These are phyloP conservation scores for Otus sunia DNA, from an alignment of 2,113 vertebrate species.

Conservation along the genomic window DNA sequence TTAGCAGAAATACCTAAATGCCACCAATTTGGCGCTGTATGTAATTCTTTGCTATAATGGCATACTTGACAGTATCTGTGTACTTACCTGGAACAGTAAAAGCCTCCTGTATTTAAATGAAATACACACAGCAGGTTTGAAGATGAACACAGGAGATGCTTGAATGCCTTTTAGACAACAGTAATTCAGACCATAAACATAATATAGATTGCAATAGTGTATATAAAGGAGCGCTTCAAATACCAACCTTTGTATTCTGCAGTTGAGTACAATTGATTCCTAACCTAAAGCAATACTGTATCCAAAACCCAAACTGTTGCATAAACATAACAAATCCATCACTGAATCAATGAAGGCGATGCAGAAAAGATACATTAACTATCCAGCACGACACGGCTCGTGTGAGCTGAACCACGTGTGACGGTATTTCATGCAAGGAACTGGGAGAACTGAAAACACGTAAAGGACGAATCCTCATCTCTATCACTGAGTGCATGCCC, in stretches of 20 bases:
- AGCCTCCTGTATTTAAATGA: slow-evolving; percentile 17
- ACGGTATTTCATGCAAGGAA: neutral
- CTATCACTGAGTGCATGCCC: rapidly evolving
- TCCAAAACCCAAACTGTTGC: neutral
- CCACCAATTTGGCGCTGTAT: neutral
- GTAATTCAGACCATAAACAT: slow-evolving; percentile 28
- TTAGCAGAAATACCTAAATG: neutral
- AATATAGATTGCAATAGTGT: neutral
- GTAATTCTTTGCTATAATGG: neutral
- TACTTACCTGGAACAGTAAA: slow-evolving; percentile 10
- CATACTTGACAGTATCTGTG: neutral
- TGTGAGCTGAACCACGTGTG: rapidly evolving
- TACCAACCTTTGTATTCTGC: neutral
- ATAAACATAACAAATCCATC: slow-evolving; percentile 11
- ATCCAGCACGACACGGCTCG: neutral
- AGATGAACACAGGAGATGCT: slow-evolving; percentile 3
- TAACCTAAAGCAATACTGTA: neutral
- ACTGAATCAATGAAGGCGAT: neutral
- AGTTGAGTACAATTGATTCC: neutral
- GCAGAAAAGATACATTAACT: neutral
- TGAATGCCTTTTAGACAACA: neutral
- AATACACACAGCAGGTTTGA: neutral
- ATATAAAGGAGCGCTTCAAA: neutral
- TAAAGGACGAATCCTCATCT: neutral
- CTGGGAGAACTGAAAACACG: rapidly evolving